Evolutionary conservation across 2,888 invertebrate genomes (phyloP).

Genomic region (Cantharis rustica): DNA sequence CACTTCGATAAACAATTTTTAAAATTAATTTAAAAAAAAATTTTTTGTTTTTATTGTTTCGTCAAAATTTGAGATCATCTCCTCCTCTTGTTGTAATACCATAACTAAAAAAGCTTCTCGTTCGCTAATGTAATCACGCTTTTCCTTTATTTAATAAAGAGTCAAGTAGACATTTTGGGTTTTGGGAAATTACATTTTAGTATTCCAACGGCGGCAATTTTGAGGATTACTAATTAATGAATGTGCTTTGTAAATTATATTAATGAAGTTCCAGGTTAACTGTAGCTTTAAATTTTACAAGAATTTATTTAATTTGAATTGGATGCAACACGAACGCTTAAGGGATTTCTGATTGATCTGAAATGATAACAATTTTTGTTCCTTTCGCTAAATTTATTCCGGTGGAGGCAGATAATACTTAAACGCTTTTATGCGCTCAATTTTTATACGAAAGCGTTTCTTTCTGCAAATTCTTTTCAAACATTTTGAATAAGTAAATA

Average conservation of each 20-base stretch:
- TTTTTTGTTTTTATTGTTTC: too few relatives aligned
- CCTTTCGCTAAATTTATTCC: not conserved
- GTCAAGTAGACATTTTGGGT: not conserved
- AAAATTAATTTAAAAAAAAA: not conserved
- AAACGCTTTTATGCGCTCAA: not conserved
- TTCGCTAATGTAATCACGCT: not conserved
- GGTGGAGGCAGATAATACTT: not conserved
- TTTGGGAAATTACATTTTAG: slow-evolving; percentile 2
- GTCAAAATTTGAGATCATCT: not conserved
- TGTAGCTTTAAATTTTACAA: not conserved
- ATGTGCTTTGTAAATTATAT: not conserved
- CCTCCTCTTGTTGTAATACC: not conserved
- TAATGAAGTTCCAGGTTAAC: not conserved
- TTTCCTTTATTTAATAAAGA: not conserved
- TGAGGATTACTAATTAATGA: slow-evolving; percentile 4
- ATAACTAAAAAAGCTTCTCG: not conserved
- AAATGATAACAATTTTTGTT: not conserved
- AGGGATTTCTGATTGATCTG: not conserved
- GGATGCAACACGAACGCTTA: not conserved
- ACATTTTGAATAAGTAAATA: not conserved
- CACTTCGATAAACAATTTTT: not conserved
- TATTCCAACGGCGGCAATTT: slow-evolving; percentile 1
- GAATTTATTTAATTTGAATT: not conserved
- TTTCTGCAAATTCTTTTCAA: not conserved
- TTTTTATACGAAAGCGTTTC: not conserved